Conservation (phyloP, 2,113 vertebrate genomes). For the Motacilla tschutschensis region DNA sequence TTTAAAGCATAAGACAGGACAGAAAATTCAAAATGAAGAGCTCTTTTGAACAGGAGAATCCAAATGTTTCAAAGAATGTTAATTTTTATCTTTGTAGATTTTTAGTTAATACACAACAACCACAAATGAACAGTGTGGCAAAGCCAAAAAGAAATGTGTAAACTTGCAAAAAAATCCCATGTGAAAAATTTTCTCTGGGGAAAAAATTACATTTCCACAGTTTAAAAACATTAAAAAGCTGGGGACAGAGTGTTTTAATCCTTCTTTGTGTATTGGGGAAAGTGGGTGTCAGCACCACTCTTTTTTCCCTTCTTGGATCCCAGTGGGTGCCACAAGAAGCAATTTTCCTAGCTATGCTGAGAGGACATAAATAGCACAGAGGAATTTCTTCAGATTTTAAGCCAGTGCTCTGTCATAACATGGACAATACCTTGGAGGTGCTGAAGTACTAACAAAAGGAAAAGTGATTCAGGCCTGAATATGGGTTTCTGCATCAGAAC, state of each 20-base stretch:
- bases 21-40: not conserved
- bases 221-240: not conserved
- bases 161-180: slow-evolving; percentile 23
- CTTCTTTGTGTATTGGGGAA: slow-evolving; percentile 6
- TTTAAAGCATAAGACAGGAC: not conserved
- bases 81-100: slow-evolving; percentile 5
- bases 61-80: slow-evolving; percentile 9
- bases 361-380: not conserved
- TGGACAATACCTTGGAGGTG: not conserved
- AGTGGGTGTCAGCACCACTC: not conserved
- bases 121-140: not conserved
- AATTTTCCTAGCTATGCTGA: not conserved
- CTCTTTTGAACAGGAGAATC: not conserved
- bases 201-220: not conserved
- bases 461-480: not conserved
- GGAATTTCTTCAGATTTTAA: not conserved
- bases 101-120: not conserved
- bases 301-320: not conserved
- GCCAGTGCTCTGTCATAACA: not conserved
- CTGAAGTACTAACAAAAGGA: not conserved
- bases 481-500: not conserved
- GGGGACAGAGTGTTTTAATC: not conserved
- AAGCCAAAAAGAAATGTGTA: slow-evolving; percentile 4
- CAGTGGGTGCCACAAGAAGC: slow-evolving; percentile 1
- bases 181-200: not conserved